Evolutionary conservation across 2,113 vertebrate species (phyloP).

Genomic region (Zosterops japonicus): DNA sequence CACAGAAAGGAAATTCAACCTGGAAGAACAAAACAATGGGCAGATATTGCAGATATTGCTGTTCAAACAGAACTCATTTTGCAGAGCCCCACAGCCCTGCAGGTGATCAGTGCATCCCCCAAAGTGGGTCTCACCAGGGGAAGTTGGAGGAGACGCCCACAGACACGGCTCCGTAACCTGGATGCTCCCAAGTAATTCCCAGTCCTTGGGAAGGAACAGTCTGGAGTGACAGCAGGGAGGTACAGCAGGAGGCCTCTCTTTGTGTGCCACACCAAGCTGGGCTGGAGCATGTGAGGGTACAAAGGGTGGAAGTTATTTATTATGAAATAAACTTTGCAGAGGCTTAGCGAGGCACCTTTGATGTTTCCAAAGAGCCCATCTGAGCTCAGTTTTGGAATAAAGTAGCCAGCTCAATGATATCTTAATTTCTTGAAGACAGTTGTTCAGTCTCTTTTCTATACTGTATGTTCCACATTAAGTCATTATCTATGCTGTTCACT

Average conservation of each 20-base stretch:
- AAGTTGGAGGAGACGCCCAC: neutral
- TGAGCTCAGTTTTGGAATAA: too few relatives aligned
- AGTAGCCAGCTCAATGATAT: too few relatives aligned
- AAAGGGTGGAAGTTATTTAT: too few relatives aligned
- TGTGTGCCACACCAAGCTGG: too few relatives aligned
- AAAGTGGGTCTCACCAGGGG: neutral
- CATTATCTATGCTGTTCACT: constrained; percentile 94
- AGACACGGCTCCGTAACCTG: neutral
- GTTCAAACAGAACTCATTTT: neutral
- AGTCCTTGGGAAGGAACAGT: too few relatives aligned
- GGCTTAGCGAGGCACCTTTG: too few relatives aligned
- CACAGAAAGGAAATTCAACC: neutral
- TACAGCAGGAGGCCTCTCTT: too few relatives aligned
- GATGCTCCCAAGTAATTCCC: too few relatives aligned
- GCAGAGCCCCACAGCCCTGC: neutral
- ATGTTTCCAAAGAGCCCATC: too few relatives aligned
- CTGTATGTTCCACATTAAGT: constrained; percentile 94
- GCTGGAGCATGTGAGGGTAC: too few relatives aligned
- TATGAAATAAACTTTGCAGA: too few relatives aligned
- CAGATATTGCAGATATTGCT: neutral
- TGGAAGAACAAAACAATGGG: neutral
- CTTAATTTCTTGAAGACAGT: constrained; percentile 81
- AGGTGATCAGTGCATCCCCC: neutral
- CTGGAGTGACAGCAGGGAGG: too few relatives aligned
- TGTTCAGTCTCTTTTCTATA: constrained; percentile 85